Percentiles rank a stretch among this genome's conserved stretches.
Evolutionary conservation across 1,140 invertebrate species (phyloP).

Genomic region (Megathymus violae): DNA sequence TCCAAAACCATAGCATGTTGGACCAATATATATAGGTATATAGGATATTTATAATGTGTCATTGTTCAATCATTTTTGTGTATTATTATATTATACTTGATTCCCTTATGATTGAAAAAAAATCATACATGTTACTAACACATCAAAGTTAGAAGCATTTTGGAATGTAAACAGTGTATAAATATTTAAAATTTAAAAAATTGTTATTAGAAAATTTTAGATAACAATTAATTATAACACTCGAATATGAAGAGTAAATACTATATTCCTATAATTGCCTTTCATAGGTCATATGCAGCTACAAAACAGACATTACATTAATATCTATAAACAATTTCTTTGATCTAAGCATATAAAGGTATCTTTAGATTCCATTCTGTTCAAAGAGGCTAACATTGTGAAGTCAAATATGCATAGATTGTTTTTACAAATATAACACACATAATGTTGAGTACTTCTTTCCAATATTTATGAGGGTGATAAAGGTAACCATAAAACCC

Average conservation of each 20-base stretch:
- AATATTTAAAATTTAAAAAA: background rate
- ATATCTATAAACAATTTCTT: background rate
- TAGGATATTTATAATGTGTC: too few species aligned
- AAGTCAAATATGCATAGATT: too few species aligned
- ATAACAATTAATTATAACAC: background rate
- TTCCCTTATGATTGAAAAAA: constrained; percentile 3
- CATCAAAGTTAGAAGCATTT: constrained; percentile 8
- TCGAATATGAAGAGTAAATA: background rate
- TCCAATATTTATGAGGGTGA: constrained; percentile 7
- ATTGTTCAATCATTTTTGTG: background rate
- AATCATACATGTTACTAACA: background rate
- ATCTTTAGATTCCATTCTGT: background rate
- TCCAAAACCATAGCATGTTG: too few species aligned
- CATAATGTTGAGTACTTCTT: constrained; percentile 7
- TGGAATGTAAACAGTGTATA: constrained; percentile 25
- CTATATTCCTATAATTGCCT: background rate
- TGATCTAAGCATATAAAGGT: background rate
- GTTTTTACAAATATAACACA: too few species aligned
- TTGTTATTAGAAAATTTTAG: background rate
- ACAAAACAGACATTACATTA: background rate
- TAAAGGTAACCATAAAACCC: constrained; percentile 12
- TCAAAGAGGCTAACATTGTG: background rate
- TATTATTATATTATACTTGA: background rate
- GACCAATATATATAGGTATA: too few species aligned
- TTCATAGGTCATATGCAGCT: background rate